phyloP scores from a whole-genome alignment of 2,888 invertebrate species.

The Dasysyrphus tricinctus region DNA sequence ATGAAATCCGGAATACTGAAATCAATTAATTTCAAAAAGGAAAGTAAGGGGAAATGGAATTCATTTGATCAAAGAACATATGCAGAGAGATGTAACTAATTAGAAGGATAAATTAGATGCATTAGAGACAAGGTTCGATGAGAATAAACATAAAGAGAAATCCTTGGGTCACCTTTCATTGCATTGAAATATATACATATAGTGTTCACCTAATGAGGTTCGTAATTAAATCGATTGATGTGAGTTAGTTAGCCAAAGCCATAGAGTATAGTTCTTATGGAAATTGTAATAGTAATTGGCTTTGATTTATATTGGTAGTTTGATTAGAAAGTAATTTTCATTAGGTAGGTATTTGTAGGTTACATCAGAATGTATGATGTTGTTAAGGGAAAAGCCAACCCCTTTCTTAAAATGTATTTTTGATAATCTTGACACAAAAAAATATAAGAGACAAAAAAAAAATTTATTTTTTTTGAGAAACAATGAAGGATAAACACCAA shows the following conservation, averaged over 20 bases:
- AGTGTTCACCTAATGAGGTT: slow-evolving; percentile 65
- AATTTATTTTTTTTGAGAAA: too few relatives aligned
- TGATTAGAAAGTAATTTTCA: too few relatives aligned
- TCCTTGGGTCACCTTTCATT: not conserved
- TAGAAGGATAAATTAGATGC: slow-evolving; percentile 62
- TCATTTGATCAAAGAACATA: slow-evolving; percentile 10
- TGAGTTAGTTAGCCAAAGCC: slow-evolving; percentile 16
- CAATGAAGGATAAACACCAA: too few relatives aligned
- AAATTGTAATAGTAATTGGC: not conserved
- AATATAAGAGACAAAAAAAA: too few relatives aligned
- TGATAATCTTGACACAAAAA: too few relatives aligned
- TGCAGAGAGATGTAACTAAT: slow-evolving; percentile 42
- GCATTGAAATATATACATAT: not conserved
- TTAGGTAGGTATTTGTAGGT: too few relatives aligned
- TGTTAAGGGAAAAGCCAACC: too few relatives aligned
- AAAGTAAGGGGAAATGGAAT: not conserved
- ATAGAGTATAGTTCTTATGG: not conserved
- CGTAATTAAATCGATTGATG: slow-evolving; percentile 58
- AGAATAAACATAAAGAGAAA: not conserved
- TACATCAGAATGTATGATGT: too few relatives aligned
- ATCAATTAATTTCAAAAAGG: not conserved
- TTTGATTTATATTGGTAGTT: not conserved
- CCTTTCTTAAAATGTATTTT: too few relatives aligned
- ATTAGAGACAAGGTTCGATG: slow-evolving; percentile 1
- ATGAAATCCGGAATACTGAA: not conserved